These are phyloP conservation scores for Flabesymbios commensalis DNA, from an alignment of 2,888 invertebrate species.

Conservation along the genomic window DNA sequence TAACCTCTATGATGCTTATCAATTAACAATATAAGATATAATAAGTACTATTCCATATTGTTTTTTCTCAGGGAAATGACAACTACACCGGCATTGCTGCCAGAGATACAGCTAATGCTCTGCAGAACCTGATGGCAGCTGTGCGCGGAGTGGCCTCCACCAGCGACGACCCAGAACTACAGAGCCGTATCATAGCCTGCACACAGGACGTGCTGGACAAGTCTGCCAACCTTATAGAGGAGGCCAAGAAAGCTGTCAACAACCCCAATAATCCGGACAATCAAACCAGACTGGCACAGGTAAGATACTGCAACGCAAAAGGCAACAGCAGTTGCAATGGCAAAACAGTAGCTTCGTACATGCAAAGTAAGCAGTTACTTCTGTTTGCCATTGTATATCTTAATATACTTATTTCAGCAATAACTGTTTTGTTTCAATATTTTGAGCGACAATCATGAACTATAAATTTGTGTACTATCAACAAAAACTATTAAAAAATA, in stretches of 20 bases:
- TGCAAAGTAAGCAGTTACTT: too few relatives aligned
- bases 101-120: slow-evolving; percentile 76
- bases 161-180: slow-evolving; percentile 62
- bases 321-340: too few relatives aligned
- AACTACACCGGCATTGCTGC: slow-evolving; percentile 81
- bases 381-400: too few relatives aligned
- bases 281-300: slow-evolving; percentile 70
- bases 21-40: too few relatives aligned
- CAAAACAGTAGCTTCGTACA: too few relatives aligned
- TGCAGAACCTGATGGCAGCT: slow-evolving; percentile 75
- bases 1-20: too few relatives aligned
- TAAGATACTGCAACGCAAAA: too few relatives aligned
- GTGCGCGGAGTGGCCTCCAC: slow-evolving; percentile 70
- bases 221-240: slow-evolving; percentile 78
- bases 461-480: too few relatives aligned
- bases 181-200: slow-evolving; percentile 63
- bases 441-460: too few relatives aligned
- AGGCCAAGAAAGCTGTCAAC: slow-evolving; percentile 77
- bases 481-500: too few relatives aligned
- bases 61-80: slow-evolving; percentile 69
- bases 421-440: too few relatives aligned
- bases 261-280: slow-evolving; percentile 70
- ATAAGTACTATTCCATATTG: background rate
- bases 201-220: slow-evolving; percentile 81
- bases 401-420: too few relatives aligned